These are phyloP conservation scores for Alca torda DNA, from an alignment of 2,797 vertebrate genomes.

Conservation along the genomic window DNA sequence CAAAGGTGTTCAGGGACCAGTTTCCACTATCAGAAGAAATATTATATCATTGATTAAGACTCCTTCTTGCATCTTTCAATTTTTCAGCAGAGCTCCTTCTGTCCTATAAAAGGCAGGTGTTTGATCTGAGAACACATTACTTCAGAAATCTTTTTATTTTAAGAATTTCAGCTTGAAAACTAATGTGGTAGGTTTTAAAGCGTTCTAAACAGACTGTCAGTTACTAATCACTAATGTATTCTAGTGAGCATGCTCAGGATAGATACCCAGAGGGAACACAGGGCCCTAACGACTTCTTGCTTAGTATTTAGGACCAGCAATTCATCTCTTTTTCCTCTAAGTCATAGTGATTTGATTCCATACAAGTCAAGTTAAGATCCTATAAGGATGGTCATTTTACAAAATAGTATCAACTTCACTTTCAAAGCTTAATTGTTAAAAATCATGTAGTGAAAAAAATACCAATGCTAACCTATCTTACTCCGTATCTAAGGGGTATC, in stretches of 20 bases:
- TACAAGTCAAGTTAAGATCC: neutral
- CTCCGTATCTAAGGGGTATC: accelerated
- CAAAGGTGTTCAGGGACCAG: neutral
- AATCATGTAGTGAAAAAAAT: neutral
- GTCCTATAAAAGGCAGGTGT: neutral
- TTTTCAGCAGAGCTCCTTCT: neutral
- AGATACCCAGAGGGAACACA: neutral
- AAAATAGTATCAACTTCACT: neutral
- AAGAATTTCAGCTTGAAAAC: neutral
- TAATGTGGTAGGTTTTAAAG: neutral
- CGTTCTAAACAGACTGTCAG: neutral
- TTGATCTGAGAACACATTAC: neutral
- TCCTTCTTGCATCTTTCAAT: neutral
- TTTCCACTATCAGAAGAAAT: neutral
- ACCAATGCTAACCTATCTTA: neutral
- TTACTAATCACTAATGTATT: neutral
- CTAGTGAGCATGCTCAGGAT: neutral
- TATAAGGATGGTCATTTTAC: neutral
- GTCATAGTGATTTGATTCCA: neutral
- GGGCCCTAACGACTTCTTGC: neutral
- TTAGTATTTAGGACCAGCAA: neutral
- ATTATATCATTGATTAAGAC: neutral
- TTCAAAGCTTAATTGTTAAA: neutral
- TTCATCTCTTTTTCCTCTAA: neutral
- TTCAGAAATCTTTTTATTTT: neutral